A percentile compares a stretch with the other conserved stretches of the same genome.
Conservation (phyloP, 2,113 vertebrate genomes). For the Fulica atra region DNA sequence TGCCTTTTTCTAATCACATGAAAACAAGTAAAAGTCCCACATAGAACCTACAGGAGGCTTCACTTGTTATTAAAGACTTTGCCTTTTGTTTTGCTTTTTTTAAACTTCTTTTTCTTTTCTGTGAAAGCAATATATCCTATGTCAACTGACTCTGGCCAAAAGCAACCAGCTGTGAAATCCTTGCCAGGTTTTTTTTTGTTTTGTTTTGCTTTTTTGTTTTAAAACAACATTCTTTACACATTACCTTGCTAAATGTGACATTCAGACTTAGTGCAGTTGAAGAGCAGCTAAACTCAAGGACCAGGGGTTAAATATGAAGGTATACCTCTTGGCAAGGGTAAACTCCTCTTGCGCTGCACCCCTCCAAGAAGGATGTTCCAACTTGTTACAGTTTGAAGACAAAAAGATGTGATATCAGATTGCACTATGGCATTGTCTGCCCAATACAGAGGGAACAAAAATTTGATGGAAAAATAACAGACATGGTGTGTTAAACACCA, state of each 20-base stretch:
- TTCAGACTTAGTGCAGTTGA: background rate
- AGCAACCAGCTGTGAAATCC: background rate
- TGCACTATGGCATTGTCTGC: background rate
- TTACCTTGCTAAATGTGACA: background rate
- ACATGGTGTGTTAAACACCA: background rate
- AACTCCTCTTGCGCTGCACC: background rate
- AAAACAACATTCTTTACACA: background rate
- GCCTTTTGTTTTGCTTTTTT: background rate
- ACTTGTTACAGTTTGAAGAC: fast-evolving
- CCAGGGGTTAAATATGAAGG: background rate
- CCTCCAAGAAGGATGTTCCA: background rate
- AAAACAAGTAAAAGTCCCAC: background rate
- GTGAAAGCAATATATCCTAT: background rate
- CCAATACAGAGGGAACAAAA: background rate
- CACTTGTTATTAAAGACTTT: background rate
- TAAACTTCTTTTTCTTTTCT: background rate
- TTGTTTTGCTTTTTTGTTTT: background rate
- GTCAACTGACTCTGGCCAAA: background rate
- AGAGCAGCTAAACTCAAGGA: background rate
- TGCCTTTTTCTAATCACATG: background rate
- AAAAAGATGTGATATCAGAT: background rate
- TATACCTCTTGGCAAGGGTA: background rate
- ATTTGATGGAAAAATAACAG: background rate
- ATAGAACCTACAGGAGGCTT: background rate
- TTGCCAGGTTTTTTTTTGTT: background rate